Conservation (phyloP, 2,113 vertebrate species). For the Trinectes maculatus region DNA sequence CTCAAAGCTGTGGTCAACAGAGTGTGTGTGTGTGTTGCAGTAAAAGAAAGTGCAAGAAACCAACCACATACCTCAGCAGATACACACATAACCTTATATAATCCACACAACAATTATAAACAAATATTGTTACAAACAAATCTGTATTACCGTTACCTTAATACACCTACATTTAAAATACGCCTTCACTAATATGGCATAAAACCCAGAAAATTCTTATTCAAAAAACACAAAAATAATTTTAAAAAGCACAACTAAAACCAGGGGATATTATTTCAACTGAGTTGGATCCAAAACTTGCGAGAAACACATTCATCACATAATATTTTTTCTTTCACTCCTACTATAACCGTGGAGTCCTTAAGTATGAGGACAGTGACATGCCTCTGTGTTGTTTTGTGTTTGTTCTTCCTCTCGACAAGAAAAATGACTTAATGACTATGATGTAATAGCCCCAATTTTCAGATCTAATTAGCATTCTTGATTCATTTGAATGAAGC, state of each 20-base stretch:
- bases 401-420: conserved; percentile 14
- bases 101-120: background rate
- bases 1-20: conserved; percentile 4
- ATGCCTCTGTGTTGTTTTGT: conserved; percentile 26
- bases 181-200: background rate
- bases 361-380: conserved; percentile 38
- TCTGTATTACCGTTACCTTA: too few species aligned
- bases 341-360: conserved; percentile 2
- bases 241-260: background rate
- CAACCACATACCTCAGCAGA: background rate
- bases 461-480: too few species aligned
- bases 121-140: too few species aligned
- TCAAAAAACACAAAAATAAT: background rate
- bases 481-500: background rate
- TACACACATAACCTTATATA: background rate
- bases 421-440: too few species aligned
- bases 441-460: too few species aligned
- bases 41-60: background rate
- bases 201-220: background rate
- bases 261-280: conserved; percentile 30
- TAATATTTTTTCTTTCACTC: conserved; percentile 8
- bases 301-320: conserved; percentile 37
- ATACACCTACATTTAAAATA: background rate
- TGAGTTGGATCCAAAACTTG: conserved; percentile 75
- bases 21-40: background rate